phyloP scores from a whole-genome alignment of 1,140 invertebrate genomes.

The Ditylenchus dipsaci region DNA sequence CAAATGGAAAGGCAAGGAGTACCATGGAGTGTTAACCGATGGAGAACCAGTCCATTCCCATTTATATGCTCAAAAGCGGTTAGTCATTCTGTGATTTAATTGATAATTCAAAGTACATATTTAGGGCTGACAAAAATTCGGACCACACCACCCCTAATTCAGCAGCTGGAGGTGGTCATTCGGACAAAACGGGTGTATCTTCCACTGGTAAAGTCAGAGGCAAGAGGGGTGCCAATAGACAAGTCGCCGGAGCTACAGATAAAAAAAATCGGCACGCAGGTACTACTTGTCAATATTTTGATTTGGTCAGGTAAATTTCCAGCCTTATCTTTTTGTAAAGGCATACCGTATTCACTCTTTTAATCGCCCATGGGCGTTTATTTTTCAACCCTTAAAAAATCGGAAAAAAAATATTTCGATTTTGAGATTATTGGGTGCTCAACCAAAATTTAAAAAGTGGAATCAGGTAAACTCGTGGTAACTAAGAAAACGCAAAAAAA shows the following conservation, averaged over 20 bases:
- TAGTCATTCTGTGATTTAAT: background rate
- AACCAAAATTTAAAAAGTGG: too few species aligned
- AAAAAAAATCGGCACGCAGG: background rate
- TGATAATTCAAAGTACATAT: background rate
- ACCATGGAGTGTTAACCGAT: conserved; percentile 32
- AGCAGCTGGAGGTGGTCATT: background rate
- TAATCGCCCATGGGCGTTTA: too few species aligned
- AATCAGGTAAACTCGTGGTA: too few species aligned
- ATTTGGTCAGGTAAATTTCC: too few species aligned
- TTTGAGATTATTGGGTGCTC: too few species aligned
- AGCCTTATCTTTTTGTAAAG: too few species aligned
- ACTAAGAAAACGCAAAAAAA: too few species aligned
- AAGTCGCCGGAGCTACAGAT: background rate
- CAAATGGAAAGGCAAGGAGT: conserved; percentile 37
- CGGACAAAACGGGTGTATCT: too few species aligned
- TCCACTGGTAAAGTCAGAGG: background rate
- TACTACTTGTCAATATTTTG: background rate
- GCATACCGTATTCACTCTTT: too few species aligned
- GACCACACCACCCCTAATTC: background rate
- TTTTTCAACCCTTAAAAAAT: too few species aligned
- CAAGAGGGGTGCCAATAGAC: conserved; percentile 13
- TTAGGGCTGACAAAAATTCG: conserved; percentile 8
- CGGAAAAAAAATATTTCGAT: too few species aligned
- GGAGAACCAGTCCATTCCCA: conserved; percentile 29
- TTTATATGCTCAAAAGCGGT: conserved; percentile 29